Percentiles rank a stretch among this genome's conserved stretches.
Conservation (phyloP, 2,888 invertebrate species). For the Spilarctia lutea region DNA sequence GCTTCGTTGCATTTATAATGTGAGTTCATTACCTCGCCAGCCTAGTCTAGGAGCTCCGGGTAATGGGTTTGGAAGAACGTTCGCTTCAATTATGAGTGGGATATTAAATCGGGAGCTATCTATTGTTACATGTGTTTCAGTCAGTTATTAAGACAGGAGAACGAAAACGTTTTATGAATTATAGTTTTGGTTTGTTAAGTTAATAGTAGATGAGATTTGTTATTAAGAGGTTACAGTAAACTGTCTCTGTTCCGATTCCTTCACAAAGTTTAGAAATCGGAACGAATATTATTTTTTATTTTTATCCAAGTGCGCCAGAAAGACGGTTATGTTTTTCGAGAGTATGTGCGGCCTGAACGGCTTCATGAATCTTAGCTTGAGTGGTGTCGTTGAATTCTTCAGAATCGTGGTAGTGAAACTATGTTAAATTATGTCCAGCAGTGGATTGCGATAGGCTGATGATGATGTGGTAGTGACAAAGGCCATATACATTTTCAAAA, state of each 20-base stretch:
- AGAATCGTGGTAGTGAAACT: too few species aligned
- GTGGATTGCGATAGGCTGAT: too few species aligned
- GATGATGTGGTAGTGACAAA: too few species aligned
- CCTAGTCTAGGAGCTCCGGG: slow-evolving; percentile 71
- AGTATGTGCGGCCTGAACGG: too few species aligned
- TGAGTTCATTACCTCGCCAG: slow-evolving; percentile 82
- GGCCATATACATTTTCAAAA: too few species aligned
- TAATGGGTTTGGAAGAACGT: slow-evolving; percentile 84
- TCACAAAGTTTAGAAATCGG: neutral
- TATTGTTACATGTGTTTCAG: slow-evolving; percentile 54
- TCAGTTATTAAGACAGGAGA: slow-evolving; percentile 4
- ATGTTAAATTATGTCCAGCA: too few species aligned
- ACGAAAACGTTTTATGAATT: neutral
- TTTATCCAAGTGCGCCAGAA: too few species aligned
- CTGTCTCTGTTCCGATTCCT: neutral
- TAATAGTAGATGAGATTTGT: neutral
- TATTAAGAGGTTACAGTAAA: neutral
- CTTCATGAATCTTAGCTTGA: too few species aligned
- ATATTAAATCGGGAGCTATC: slow-evolving; percentile 79
- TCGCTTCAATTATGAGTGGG: slow-evolving; percentile 82
- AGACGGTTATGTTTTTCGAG: too few species aligned
- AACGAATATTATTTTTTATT: too few species aligned
- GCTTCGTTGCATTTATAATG: slow-evolving; percentile 86
- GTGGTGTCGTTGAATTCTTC: too few species aligned
- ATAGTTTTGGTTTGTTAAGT: neutral